Evolutionary conservation across 1,140 invertebrate genomes (phyloP), one percentile per base, ranked within the genome.

Genomic region (Subanguina moxae): DNA sequence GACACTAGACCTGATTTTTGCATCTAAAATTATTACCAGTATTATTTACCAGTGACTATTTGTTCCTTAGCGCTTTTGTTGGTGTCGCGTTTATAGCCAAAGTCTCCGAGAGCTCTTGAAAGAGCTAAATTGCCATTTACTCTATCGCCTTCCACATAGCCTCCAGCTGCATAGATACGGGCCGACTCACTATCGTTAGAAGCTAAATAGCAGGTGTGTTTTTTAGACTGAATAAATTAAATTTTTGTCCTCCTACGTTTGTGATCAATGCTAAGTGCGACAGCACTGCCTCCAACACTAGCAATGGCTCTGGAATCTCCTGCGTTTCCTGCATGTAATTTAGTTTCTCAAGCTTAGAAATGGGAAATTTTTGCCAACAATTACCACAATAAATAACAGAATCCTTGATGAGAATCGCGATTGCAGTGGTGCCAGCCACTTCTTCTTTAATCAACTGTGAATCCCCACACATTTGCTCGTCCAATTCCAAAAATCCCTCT

Each of bases 81-180:
- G 27, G 89, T 87, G 84, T 97, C 96, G 76, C 88, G 87, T 84
- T 98, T 98, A 83, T 96, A 98, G 59, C 91, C 89, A 85, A 96
- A 98, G 84, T 98, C 95, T 0, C 95, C 95, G 0, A 99, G 85
- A 15, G 95, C 95, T 70, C 95, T 86, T 1, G 94, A 97, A 19
- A 99, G 84, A 9, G 95, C 95, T 63, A 99, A 86, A 58, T 80
- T 82, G 59, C 94, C 94, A 86, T 97, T 97, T 0, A 97, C 94
- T 82, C 94, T 86, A 84, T 97, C 95, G 75, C 92, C 90, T 83
- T 97, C 92, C 11, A 70, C 66, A 89, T 90, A 97, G 38, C 95
- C 94, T 32, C 95, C 95, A 63, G 92, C 94, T 1, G 91, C 90
- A 52, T 89, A 82, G 65, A 89, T 97, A 71, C 95, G 85, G 68